phyloP scores from a whole-genome alignment of 2,888 invertebrate species.

The Scaptomyza cyrtandrae region DNA sequence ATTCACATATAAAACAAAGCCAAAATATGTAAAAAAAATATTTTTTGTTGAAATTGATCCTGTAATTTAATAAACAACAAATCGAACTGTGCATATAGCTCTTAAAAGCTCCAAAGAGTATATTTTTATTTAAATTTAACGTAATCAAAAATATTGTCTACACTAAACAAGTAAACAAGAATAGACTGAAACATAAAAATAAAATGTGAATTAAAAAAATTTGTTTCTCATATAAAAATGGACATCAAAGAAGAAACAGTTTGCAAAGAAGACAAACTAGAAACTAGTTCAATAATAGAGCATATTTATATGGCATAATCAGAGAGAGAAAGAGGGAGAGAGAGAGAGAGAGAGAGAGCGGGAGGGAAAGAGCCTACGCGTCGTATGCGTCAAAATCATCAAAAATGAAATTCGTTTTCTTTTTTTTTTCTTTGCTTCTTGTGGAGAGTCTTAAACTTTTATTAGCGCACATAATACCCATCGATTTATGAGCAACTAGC shows the following conservation, averaged over 20 bases:
- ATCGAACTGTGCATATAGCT: too few relatives aligned
- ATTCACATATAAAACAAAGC: too few relatives aligned
- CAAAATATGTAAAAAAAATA: too few relatives aligned
- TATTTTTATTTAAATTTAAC: too few relatives aligned
- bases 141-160: background rate
- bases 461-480: constrained; percentile 73
- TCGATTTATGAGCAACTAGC: constrained; percentile 70
- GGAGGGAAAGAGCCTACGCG: constrained; percentile 26
- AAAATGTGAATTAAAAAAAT: constrained; percentile 2
- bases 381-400: constrained; percentile 70
- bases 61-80: too few relatives aligned
- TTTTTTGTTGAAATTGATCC: too few relatives aligned
- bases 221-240: background rate
- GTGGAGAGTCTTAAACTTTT: constrained; percentile 68
- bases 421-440: constrained; percentile 8
- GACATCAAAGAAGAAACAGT: constrained; percentile 27
- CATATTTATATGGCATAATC: constrained; percentile 16
- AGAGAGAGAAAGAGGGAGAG: constrained; percentile 1
- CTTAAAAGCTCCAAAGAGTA: background rate
- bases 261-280: constrained; percentile 14
- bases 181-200: background rate
- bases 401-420: constrained; percentile 25
- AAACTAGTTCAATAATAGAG: constrained; percentile 19
- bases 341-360: background rate
- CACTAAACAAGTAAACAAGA: background rate